Evolutionary conservation across 2,797 vertebrate species (phyloP), one percentile per base, ranked within the genome.

Genomic region (Chloroceryle amazona): DNA sequence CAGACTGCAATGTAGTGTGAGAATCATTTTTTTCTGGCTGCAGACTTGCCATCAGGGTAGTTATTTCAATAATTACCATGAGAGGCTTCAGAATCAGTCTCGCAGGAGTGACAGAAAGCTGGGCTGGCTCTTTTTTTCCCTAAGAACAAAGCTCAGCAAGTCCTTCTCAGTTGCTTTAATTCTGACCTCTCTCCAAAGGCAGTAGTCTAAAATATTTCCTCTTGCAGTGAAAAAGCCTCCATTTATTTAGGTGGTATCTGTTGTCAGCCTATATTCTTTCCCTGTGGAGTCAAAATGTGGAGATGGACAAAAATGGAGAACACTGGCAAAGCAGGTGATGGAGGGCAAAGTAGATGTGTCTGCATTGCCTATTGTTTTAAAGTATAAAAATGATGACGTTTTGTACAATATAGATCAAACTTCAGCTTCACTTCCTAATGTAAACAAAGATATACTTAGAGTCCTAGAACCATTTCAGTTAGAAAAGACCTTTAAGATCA

Each of bases 181-280:
- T 97, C 93, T 95, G 81, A 97, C 86, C 95, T 95, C 72, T 90
- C 79, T 93, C 61, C 85, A 95, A 94, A 97, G 94, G 68, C 88
- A 84, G 57, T 49, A 92, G 49, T 46, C 78, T 96, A 71, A 97
- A 96, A 95, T 91, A 94, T 95, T 96, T 95, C 94, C 95, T 46
- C 29, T 66, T 86, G 19, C 22, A 52, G 79, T 86, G 92, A 92
- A 96, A 96, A 97, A 28, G 2, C 58, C 68, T 78, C 23, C 39
- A 15, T 33, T 46, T 78, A 51, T 97, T 96, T 93, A 90, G 85
- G 86, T 89, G 88, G 74, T 94, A 71, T 20, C 47, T 13, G 52
- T 31, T 67, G 88, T 87, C 81, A 94, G 89, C 49, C 81, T 92
- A 61, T 63, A 11, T 76, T 73, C 90, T 92, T 65, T 25, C 78